phyloP scores from a whole-genome alignment of 2,888 invertebrate genomes.

The Colletes collaris region DNA sequence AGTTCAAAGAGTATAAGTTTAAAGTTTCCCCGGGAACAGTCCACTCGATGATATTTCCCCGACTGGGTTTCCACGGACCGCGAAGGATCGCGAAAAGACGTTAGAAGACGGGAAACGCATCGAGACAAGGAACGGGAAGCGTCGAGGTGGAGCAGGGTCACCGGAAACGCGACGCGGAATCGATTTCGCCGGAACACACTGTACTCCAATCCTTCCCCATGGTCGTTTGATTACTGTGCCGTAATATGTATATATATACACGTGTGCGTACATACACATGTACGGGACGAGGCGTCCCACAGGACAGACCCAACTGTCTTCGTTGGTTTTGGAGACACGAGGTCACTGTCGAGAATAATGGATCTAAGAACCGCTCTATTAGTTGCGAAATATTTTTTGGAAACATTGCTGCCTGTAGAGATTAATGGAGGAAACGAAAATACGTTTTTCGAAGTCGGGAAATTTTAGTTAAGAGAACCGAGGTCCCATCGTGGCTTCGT shows the following conservation, averaged over 20 bases:
- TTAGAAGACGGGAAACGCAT: neutral
- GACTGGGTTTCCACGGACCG: too few species aligned
- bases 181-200: conserved; percentile 14
- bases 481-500: too few species aligned
- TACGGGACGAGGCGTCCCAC: neutral
- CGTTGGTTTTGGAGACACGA: neutral
- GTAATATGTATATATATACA: conserved; percentile 34
- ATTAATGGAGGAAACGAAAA: too few species aligned
- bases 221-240: conserved; percentile 33
- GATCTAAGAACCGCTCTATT: too few species aligned
- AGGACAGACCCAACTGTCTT: neutral
- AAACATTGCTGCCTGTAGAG: too few species aligned
- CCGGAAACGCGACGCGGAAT: conserved; percentile 14
- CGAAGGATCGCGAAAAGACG: conserved; percentile 16
- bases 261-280: neutral
- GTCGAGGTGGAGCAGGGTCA: neutral
- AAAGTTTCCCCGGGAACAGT: too few species aligned
- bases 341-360: too few species aligned
- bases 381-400: too few species aligned
- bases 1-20: too few species aligned
- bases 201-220: conserved; percentile 48
- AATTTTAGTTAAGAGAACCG: too few species aligned
- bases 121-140: neutral
- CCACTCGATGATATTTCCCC: too few species aligned
- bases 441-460: too few species aligned